Conservation (phyloP, 2,888 invertebrate species). For the Drosophila incognita region DNA sequence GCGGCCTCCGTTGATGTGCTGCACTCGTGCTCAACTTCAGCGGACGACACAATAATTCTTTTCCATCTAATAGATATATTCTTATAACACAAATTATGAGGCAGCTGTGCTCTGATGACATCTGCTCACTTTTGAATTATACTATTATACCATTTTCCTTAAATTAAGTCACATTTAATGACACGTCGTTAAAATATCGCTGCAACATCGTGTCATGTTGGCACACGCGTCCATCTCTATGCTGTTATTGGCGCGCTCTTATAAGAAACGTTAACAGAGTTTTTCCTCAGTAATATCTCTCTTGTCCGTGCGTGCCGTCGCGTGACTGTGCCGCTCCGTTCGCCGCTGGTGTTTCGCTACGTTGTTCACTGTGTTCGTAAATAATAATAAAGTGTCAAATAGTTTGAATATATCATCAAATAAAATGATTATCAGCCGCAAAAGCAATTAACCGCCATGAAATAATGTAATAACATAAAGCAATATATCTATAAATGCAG, state of each 20-base stretch:
- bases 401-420: constrained; percentile 33
- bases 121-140: neutral
- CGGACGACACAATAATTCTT: constrained; percentile 1
- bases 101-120: neutral
- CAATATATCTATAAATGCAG: constrained; percentile 17
- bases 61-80: neutral
- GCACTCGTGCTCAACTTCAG: constrained; percentile 22
- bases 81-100: too few species aligned
- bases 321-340: constrained; percentile 42
- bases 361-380: constrained; percentile 54
- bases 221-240: constrained; percentile 30
- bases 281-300: constrained; percentile 48
- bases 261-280: constrained; percentile 56
- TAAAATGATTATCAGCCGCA: constrained; percentile 22
- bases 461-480: constrained; percentile 23
- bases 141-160: neutral
- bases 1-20: constrained; percentile 9
- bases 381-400: constrained; percentile 47
- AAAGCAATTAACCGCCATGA: constrained; percentile 32
- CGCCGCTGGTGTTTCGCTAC: constrained; percentile 53
- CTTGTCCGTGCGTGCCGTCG: constrained; percentile 56
- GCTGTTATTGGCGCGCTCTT: constrained; percentile 49
- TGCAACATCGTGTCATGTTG: constrained; percentile 23
- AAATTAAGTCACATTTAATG: neutral
- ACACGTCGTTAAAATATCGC: neutral